Percentiles rank a stretch among this genome's conserved stretches.
Conservation (phyloP, 2,797 vertebrate genomes). For the Parauchenoglanis punctatus region DNA sequence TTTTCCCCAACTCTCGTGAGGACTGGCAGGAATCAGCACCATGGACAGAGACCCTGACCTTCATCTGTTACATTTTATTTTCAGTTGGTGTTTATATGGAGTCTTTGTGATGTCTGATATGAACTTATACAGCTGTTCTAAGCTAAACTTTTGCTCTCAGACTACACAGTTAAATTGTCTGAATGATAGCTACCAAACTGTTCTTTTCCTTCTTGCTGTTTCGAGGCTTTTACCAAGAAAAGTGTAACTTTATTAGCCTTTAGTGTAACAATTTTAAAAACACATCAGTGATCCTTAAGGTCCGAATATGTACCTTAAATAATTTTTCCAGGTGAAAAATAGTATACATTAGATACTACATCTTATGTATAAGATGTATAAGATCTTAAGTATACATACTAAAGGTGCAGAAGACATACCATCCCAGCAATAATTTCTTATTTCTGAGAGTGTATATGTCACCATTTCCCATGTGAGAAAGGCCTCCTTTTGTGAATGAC, state of each 20-base stretch:
- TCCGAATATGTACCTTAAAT: background rate
- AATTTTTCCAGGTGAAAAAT: background rate
- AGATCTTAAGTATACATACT: too few relatives aligned
- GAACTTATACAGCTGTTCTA: background rate
- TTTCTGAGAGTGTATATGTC: background rate
- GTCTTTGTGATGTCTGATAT: background rate
- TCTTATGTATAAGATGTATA: too few relatives aligned
- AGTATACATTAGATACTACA: too few relatives aligned
- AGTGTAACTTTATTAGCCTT: background rate
- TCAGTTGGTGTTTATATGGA: background rate
- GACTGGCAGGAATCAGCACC: conserved; percentile 24
- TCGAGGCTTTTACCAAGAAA: background rate
- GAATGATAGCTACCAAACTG: background rate
- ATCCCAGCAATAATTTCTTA: background rate
- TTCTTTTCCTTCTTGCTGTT: background rate
- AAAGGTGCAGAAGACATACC: background rate
- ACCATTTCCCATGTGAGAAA: background rate
- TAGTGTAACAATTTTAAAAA: background rate
- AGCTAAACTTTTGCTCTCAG: background rate
- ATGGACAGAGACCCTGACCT: conserved; percentile 24
- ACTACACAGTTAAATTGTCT: background rate
- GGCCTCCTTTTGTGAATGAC: background rate
- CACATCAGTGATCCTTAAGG: background rate
- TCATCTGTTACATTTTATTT: background rate
- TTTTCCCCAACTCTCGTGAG: background rate